These are phyloP conservation scores for Bungarus multicinctus DNA, from an alignment of 2,113 vertebrate species.

Conservation along the genomic window DNA sequence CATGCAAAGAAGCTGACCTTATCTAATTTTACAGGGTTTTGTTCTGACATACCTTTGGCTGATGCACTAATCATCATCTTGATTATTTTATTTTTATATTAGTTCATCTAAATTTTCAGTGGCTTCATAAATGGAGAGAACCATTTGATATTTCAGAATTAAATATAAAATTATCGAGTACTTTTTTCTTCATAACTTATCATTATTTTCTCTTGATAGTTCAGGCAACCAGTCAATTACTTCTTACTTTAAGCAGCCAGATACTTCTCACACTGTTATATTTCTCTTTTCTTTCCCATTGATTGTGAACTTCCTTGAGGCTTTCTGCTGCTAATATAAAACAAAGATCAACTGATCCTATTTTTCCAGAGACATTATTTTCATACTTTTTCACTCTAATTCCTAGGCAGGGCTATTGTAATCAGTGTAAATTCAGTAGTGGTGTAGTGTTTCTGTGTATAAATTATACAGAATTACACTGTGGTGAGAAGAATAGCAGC, in stretches of 20 bases:
- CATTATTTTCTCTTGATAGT: not conserved
- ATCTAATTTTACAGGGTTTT: not conserved
- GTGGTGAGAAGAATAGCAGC: not conserved
- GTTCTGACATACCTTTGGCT: not conserved
- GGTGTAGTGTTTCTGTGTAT: not conserved
- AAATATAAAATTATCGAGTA: not conserved
- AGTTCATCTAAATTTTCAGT: not conserved
- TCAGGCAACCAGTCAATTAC: not conserved
- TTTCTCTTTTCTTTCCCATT: not conserved
- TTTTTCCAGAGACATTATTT: not conserved
- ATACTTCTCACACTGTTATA: not conserved
- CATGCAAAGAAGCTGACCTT: not conserved
- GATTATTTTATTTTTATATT: not conserved
- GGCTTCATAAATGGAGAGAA: not conserved
- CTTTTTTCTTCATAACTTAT: not conserved
- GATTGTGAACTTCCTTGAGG: not conserved
- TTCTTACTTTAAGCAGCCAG: not conserved
- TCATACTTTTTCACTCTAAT: not conserved
- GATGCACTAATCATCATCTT: not conserved
- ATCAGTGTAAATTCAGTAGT: not conserved
- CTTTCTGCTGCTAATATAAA: not conserved
- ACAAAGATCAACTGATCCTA: not conserved
- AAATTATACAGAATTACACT: not conserved
- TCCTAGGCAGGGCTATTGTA: not conserved
- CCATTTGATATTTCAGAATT: not conserved